These are phyloP conservation scores for Tanaodytes sp. DNA, from an alignment of 2,888 invertebrate genomes.

Conservation along the genomic window DNA sequence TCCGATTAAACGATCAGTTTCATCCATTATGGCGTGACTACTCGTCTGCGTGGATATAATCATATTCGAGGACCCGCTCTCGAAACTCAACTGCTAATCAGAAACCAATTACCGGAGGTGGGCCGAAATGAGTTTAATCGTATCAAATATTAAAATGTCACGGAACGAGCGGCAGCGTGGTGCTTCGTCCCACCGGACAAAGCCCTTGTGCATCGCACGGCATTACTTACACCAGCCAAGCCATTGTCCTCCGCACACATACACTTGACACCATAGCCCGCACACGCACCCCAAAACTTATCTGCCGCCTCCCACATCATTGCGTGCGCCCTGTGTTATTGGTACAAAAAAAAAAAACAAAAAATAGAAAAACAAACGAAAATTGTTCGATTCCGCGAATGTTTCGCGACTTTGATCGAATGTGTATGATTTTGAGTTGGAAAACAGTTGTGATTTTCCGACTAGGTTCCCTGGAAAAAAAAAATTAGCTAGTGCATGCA, in stretches of 20 bases:
- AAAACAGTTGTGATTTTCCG: too few relatives aligned
- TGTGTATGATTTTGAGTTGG: too few relatives aligned
- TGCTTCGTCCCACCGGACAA: slow-evolving; percentile 53
- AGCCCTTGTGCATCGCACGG: slow-evolving; percentile 32
- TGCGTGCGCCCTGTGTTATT: slow-evolving; percentile 22
- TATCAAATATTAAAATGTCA: slow-evolving; percentile 70
- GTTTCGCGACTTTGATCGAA: too few relatives aligned
- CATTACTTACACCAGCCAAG: slow-evolving; percentile 49
- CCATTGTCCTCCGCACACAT: slow-evolving; percentile 38
- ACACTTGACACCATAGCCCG: slow-evolving; percentile 20
- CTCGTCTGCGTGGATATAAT: slow-evolving; percentile 45
- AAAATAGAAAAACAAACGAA: slow-evolving; percentile 66
- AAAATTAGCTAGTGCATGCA: too few relatives aligned
- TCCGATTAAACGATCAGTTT: slow-evolving; percentile 54
- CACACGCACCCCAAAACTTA: slow-evolving; percentile 35
- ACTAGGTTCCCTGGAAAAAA: too few relatives aligned
- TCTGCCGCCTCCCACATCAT: slow-evolving; percentile 32
- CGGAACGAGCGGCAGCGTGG: slow-evolving; percentile 55
- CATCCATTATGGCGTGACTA: slow-evolving; percentile 51
- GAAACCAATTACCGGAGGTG: slow-evolving; percentile 71
- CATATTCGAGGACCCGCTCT: slow-evolving; percentile 57
- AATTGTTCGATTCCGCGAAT: too few relatives aligned
- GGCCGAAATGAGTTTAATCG: slow-evolving; percentile 70
- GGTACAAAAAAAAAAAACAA: slow-evolving; percentile 33
- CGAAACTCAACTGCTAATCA: slow-evolving; percentile 69